phyloP scores from a whole-genome alignment of 1,140 invertebrate species.

The Solenopsis invicta region DNA sequence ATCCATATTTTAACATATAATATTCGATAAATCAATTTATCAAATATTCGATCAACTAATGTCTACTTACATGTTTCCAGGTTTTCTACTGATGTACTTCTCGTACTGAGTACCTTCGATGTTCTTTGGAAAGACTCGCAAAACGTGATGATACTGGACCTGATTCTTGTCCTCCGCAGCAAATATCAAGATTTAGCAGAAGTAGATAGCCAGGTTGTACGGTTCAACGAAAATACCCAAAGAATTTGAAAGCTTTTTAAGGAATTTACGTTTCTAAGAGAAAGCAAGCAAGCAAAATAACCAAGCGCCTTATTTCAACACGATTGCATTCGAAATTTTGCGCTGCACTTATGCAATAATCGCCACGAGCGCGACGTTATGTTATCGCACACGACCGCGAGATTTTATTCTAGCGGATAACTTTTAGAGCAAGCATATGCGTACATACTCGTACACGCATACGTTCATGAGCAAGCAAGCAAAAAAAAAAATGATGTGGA shows the following conservation, averaged over 20 bases:
- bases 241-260: neutral
- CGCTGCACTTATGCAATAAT: conserved; percentile 67
- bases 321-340: conserved; percentile 70
- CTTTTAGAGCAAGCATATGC: neutral
- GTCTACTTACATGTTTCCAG: conserved; percentile 89
- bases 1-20: neutral
- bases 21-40: too few species aligned
- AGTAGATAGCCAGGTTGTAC: conserved; percentile 98
- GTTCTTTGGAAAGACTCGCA: conserved; percentile 95
- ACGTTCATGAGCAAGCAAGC: neutral
- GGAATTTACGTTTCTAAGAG: conserved; percentile 12
- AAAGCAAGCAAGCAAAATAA: conserved; percentile 60
- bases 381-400: conserved; percentile 12
- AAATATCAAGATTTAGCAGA: conserved; percentile 98
- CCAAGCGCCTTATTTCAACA: conserved; percentile 59
- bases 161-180: conserved; percentile 97
- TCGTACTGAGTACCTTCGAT: conserved; percentile 91
- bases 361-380: conserved; percentile 31
- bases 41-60: too few species aligned
- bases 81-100: conserved; percentile 93
- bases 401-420: conserved; percentile 32
- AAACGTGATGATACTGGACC: conserved; percentile 97
- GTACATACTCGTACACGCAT: neutral
- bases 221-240: conserved; percentile 84
- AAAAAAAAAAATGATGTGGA: neutral